phyloP scores from a whole-genome alignment of 2,888 invertebrate genomes.

The Diachrysia chrysitis region DNA sequence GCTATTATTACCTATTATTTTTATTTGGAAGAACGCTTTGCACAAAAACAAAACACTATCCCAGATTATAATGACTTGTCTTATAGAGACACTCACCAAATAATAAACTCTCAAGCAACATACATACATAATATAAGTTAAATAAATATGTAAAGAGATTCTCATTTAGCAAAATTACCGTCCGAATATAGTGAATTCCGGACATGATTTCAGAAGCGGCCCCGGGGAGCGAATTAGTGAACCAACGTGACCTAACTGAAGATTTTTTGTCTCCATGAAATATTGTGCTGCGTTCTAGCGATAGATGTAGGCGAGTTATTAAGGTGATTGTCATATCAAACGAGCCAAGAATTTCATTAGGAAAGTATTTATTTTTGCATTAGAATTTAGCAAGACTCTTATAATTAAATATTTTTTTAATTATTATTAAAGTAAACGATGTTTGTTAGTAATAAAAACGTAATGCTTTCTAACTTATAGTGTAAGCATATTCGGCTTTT shows the following conservation, averaged over 20 bases:
- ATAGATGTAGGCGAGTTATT: conserved; percentile 19
- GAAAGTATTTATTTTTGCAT: neutral
- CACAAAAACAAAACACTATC: no score
- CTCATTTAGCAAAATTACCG: conserved; percentile 72
- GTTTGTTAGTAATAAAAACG: no score
- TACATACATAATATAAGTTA: conserved; percentile 50
- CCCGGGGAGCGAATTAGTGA: conserved; percentile 83
- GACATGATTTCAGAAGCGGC: conserved; percentile 78
- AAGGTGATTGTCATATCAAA: conserved; percentile 7
- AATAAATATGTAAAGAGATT: conserved; percentile 67
- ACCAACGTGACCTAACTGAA: conserved; percentile 82
- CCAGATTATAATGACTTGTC: neutral
- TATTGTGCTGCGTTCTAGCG: conserved; percentile 67
- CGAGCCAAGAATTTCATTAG: neutral
- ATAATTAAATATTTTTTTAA: neutral
- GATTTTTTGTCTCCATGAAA: conserved; percentile 81
- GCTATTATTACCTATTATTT: no score
- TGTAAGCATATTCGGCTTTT: no score
- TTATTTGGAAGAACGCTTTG: no score
- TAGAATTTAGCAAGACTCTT: neutral
- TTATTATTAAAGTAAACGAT: neutral
- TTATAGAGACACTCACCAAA: neutral
- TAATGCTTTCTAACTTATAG: no score
- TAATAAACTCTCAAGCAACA: conserved; percentile 18
- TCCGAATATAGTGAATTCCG: conserved; percentile 80